Conservation (phyloP, 2,113 vertebrate species). For the Hippopotamus amphibius region DNA sequence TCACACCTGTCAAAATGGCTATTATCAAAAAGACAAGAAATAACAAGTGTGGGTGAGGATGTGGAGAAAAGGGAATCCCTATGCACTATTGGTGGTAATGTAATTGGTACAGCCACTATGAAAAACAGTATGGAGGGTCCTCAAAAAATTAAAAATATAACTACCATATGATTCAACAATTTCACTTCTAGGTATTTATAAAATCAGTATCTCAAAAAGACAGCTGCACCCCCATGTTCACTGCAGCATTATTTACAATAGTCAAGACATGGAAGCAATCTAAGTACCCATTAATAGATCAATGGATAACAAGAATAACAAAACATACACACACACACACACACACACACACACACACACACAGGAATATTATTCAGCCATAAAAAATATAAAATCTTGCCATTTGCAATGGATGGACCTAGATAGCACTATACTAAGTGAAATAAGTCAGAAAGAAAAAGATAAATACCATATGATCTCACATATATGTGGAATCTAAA, state of each 20-base stretch:
- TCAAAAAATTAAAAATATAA: constrained; percentile 16
- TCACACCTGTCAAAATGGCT: neutral
- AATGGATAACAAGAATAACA: neutral
- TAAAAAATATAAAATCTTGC: neutral
- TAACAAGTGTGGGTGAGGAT: neutral
- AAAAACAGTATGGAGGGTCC: neutral
- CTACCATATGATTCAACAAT: neutral
- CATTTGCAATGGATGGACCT: neutral
- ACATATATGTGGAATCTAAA: neutral
- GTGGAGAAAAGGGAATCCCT: neutral
- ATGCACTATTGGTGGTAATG: neutral
- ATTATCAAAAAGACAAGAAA: constrained; percentile 10
- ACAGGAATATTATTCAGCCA: neutral
- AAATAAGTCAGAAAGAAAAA: neutral
- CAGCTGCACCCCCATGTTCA: neutral
- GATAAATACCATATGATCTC: neutral
- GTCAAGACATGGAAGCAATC: neutral
- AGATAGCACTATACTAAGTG: neutral
- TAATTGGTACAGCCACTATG: neutral
- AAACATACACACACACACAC: neutral
- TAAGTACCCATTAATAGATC: neutral
- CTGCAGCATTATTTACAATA: neutral
- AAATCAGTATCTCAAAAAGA: neutral
- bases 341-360: neutral
- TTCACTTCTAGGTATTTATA: neutral